Evolutionary conservation across 1,140 invertebrate genomes (phyloP).

Genomic region (Calephelis nemesis): DNA sequence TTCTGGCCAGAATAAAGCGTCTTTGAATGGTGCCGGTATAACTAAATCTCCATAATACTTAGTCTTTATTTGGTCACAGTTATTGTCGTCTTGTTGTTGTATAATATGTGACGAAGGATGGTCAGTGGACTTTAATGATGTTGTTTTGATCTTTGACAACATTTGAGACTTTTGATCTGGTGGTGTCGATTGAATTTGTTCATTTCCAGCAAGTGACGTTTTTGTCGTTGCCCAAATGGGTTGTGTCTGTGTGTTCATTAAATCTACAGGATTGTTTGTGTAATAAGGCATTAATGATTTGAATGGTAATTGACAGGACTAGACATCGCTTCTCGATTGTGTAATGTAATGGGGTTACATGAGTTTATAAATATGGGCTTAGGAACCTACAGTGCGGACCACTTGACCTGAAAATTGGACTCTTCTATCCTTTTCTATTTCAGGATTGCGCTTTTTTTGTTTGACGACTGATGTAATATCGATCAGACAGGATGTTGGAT

Average conservation of each 20-base stretch:
- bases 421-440: too few species aligned
- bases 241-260: neutral
- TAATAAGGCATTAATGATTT: neutral
- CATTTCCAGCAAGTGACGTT: neutral
- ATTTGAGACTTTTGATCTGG: neutral
- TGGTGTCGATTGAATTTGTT: neutral
- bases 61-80: too few species aligned
- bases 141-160: neutral
- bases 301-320: neutral
- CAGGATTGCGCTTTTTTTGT: too few species aligned
- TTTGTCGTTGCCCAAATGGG: neutral
- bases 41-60: constrained; percentile 6
- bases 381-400: too few species aligned
- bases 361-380: neutral
- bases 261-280: neutral
- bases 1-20: constrained; percentile 1
- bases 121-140: neutral
- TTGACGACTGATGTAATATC: too few species aligned
- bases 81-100: too few species aligned
- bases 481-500: too few species aligned
- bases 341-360: neutral
- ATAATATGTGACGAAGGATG: too few species aligned
- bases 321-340: neutral
- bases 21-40: neutral
- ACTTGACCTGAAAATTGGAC: too few species aligned